A percentile compares a stretch with the other conserved stretches of the same genome.
These are phyloP conservation scores for Thripadectes ignobilis DNA, from an alignment of 2,797 vertebrate species.

Conservation along the genomic window DNA sequence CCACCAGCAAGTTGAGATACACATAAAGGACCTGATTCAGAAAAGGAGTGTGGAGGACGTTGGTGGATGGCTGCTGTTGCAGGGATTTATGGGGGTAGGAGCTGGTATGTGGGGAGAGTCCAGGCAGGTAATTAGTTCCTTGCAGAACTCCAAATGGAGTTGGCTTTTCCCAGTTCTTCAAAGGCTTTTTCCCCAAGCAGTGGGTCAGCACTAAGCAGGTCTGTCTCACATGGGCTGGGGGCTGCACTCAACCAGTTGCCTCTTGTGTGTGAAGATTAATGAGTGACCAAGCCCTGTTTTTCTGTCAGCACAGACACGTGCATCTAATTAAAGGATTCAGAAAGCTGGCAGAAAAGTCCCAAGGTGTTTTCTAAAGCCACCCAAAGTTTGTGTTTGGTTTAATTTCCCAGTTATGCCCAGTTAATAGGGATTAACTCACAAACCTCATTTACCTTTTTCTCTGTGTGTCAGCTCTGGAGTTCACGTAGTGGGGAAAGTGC, in stretches of 20 bases:
- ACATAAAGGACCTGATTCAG: conserved; percentile 69
- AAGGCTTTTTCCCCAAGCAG: not conserved
- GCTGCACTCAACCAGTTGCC: rapidly evolving
- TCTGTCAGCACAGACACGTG: not conserved
- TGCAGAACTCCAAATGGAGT: not conserved
- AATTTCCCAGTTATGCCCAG: conserved; percentile 56
- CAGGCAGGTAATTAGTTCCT: conserved; percentile 59
- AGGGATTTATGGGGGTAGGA: conserved; percentile 32
- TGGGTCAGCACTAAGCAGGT: not conserved
- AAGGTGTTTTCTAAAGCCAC: conserved; percentile 49
- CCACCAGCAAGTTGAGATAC: not conserved
- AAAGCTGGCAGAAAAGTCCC: not conserved
- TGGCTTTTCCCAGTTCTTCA: not conserved
- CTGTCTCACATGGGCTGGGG: not conserved
- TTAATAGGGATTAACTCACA: conserved; percentile 62
- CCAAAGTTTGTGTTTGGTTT: conserved; percentile 47
- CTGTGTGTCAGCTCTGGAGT: not conserved
- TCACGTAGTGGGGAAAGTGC: not conserved
- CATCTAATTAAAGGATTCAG: conserved; percentile 13
- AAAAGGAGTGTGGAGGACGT: conserved; percentile 8
- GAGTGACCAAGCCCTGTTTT: not conserved
- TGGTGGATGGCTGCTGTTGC: not conserved
- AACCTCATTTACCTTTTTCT: conserved; percentile 40
- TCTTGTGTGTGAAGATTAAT: conserved; percentile 12
- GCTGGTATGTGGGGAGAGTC: conserved; percentile 44